These are phyloP conservation scores for Hippocampus guttulatus DNA, from an alignment of 2,113 vertebrate species.

Conservation along the genomic window DNA sequence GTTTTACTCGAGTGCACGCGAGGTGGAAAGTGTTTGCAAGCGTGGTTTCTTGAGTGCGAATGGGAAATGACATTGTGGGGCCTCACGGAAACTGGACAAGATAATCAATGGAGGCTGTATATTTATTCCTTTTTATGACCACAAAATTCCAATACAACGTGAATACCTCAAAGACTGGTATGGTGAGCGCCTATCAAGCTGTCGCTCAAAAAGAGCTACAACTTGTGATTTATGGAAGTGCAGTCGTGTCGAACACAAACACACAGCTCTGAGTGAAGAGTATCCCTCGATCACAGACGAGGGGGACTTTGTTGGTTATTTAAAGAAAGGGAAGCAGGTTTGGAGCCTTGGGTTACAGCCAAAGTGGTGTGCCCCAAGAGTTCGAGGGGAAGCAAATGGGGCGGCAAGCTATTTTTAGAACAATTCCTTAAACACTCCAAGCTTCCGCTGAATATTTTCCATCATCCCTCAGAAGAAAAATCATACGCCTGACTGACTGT, in stretches of 20 bases:
- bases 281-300: conserved; percentile 6
- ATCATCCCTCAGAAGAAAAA: conserved; percentile 52
- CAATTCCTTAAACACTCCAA: conserved; percentile 60
- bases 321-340: conserved; percentile 45
- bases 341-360: conserved; percentile 48
- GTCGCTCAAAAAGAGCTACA: background rate
- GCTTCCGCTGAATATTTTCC: conserved; percentile 61
- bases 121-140: conserved; percentile 9
- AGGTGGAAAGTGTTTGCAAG: conserved; percentile 47
- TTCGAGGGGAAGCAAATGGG: conserved; percentile 37
- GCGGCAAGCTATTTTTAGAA: conserved; percentile 61
- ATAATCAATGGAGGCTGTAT: conserved; percentile 1
- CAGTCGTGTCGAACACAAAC: background rate
- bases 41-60: conserved; percentile 29
- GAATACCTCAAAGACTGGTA: background rate
- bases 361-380: conserved; percentile 45
- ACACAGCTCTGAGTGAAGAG: background rate
- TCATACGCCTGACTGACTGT: conserved; percentile 22
- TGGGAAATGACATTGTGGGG: conserved; percentile 23
- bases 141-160: background rate
- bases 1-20: conserved; percentile 41
- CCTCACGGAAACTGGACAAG: conserved; percentile 17
- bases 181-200: background rate
- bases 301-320: conserved; percentile 51
- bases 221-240: background rate